Base-by-base conservation (phyloP, 1,140 invertebrate species). In the Ceratoteleas bidentatus region DNA sequence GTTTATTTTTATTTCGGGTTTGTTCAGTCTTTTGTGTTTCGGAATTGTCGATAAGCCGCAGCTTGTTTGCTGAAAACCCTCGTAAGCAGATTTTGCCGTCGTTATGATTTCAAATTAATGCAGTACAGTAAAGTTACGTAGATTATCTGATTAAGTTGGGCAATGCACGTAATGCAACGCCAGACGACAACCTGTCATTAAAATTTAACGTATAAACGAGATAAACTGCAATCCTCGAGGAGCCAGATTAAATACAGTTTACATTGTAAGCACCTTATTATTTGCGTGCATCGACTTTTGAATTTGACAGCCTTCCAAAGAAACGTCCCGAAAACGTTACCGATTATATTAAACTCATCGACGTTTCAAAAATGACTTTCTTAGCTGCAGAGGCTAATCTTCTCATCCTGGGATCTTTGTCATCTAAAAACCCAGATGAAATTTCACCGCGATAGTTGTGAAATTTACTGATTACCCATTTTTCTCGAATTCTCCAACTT, bases 401-500 rank as follows among this genome's bases (percentile, higher is more conserved):
- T 24, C 4, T 24, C 24, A 24, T 24, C 24, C 4, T 24, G 24
- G 4, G 24, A 24, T 24, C 24, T 24, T 24, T 24, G 24, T 24
- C 24, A 24, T 24, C 24, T 24, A 24, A 24, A 24, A 24, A 24
- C 24, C 24, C 24, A 24, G 24, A 4, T 24, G 24, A 24, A 24
- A 24, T 24, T 24, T 24, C 24, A 24, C 24, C 24, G 24, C 24
- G 24, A 24, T 24, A 24, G 24, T 24, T 24, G 24, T 24, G 24
- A 24, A 24, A 24, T n/a, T n/a, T 4, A 24, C 24, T 24, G 24
- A 24, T 24, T 24, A 24, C 24, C 24, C 24, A 24, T 24, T 24
- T 60, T 49, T 54, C 53, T 6, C 9, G 54, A 54, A 36, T 66
- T 43, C 2, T 24, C 54, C 33, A 69, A 69, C 33, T 50, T 8